Conservation (phyloP, 2,797 vertebrate genomes). For the Tapirus indicus region DNA sequence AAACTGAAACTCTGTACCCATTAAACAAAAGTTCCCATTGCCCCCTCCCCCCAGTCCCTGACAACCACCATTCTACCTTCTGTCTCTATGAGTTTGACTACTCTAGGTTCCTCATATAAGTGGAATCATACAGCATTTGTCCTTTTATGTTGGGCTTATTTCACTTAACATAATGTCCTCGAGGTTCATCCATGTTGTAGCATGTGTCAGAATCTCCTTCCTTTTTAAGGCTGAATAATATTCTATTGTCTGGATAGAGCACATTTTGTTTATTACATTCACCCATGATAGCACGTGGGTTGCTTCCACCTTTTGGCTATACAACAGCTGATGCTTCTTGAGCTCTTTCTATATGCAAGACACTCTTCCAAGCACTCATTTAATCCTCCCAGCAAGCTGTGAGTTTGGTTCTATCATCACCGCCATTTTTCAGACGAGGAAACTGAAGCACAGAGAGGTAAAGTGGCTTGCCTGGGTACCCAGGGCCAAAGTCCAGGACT, state of each 20-base stretch:
- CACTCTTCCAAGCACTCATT: not conserved
- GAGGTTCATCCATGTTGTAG: not conserved
- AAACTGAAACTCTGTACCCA: not conserved
- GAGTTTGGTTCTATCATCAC: not conserved
- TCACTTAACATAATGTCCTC: no score
- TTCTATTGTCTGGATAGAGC: not conserved
- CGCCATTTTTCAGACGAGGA: not conserved
- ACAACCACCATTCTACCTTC: not conserved
- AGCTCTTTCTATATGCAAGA: not conserved
- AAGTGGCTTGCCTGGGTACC: not conserved
- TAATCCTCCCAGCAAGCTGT: not conserved
- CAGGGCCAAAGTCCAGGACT: not conserved
- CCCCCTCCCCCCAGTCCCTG: not conserved
- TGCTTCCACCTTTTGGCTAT: not conserved
- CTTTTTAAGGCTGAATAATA: not conserved
- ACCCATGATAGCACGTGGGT: not conserved
- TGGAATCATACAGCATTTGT: not conserved
- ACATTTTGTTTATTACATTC: not conserved
- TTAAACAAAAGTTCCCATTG: not conserved
- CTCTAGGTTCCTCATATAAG: not conserved
- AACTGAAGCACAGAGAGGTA: not conserved
- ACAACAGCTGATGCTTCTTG: not conserved
- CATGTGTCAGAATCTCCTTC: not conserved
- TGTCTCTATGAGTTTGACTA: not conserved
- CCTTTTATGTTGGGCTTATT: not conserved